Evolutionary conservation across 1,140 invertebrate species (phyloP), one percentile per base, ranked within the genome.

Genomic region (Macrosteles quadrilineatus): DNA sequence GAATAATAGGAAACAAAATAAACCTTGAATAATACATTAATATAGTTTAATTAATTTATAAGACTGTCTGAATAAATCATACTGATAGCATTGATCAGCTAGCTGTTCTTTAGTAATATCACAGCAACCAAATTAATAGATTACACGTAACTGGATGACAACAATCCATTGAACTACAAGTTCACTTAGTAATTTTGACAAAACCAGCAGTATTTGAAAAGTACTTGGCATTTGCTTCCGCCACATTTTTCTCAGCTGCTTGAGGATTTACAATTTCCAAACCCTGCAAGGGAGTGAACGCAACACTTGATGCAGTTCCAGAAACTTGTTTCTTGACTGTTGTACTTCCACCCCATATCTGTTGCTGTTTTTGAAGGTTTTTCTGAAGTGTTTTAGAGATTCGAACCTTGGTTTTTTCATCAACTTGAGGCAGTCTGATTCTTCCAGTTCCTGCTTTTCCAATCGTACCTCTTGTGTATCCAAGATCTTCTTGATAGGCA

Each of bases 191-290:
- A 36, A 93, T 82, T 82, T 92, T 92, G 19, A 96, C 82, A 78
- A 98, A 98, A 64, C 93, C 92, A 17, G 93, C 91, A 4, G 92
- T 95, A 75, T 94, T 95, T 9, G 95, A 98, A 80, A 98, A 98
- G 80, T 98, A 98, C 83, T 97, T 98, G 11, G 91, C 92, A 80
- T 94, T 94, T 0, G 90, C 89, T 83, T 97, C 95, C n/a, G n/a
- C n/a, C n/a, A n/a, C n/a, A n/a, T n/a, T n/a, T n/a, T n/a, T n/a
- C n/a, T n/a, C n/a, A n/a, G n/a, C n/a, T n/a, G n/a, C n/a, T n/a
- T n/a, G n/a, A n/a, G 97, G 97, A 84, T 98, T 99, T 0, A 98
- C 95, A 76, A 99, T 99, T 85, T 99, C 97, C 73, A 99, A 81
- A 31, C 97, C 97, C 88, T 96, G 83, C 36, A 97, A 78, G 0